A percentile compares a stretch with the other conserved stretches of the same genome.
These are phyloP conservation scores for Eretmochelys imbricata DNA, from an alignment of 2,113 vertebrate species.

Conservation along the genomic window DNA sequence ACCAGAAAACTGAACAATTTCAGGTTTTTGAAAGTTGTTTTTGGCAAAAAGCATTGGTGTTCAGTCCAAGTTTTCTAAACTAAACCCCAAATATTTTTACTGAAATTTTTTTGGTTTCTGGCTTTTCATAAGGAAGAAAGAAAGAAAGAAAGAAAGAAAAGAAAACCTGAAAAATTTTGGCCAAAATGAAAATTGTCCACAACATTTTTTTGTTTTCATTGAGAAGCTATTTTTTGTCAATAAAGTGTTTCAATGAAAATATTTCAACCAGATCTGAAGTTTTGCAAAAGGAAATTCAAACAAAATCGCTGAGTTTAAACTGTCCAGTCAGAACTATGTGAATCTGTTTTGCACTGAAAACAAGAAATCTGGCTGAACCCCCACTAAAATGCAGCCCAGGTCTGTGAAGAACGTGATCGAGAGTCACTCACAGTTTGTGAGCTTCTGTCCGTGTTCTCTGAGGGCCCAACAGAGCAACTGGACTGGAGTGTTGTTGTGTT, in stretches of 20 bases:
- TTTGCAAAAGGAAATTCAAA: slow-evolving; percentile 32
- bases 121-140: too few relatives aligned
- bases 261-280: background rate
- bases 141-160: background rate
- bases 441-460: background rate
- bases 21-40: too few relatives aligned
- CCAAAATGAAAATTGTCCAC: slow-evolving; percentile 20
- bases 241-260: slow-evolving; percentile 1
- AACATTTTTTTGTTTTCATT: slow-evolving; percentile 12
- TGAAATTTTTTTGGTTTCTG: too few relatives aligned
- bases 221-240: slow-evolving; percentile 5
- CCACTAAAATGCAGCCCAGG: background rate
- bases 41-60: too few relatives aligned
- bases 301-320: background rate
- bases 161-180: background rate
- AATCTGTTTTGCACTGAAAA: background rate
- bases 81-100: too few relatives aligned
- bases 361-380: background rate
- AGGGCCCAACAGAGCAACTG: background rate
- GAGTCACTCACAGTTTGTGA: background rate
- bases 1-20: too few relatives aligned
- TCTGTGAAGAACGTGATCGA: background rate
- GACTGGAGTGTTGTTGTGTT: background rate
- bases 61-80: too few relatives aligned
- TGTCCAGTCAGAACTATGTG: background rate